phyloP scores from a whole-genome alignment of 2,797 vertebrate genomes.

The Staurois parvus region DNA sequence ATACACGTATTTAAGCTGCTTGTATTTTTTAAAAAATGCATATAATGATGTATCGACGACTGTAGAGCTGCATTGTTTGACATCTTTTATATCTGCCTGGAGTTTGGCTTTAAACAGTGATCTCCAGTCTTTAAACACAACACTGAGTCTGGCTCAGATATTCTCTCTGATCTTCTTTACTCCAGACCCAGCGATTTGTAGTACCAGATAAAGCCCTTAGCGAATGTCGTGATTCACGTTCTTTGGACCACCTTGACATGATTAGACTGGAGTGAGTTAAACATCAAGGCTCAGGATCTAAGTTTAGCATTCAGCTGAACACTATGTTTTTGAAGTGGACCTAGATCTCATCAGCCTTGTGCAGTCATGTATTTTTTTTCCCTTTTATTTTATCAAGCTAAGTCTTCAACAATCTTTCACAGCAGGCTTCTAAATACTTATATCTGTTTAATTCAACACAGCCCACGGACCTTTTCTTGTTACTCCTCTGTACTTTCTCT shows the following conservation, averaged over 20 bases:
- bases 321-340: slow-evolving; percentile 32
- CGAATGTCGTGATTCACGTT: neutral
- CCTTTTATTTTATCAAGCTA: slow-evolving; percentile 16
- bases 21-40: too few relatives aligned
- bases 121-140: too few relatives aligned
- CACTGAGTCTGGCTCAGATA: too few relatives aligned
- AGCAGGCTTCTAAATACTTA: slow-evolving; percentile 19
- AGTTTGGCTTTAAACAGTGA: too few relatives aligned
- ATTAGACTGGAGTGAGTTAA: slow-evolving; percentile 4
- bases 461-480: neutral
- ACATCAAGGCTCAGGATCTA: slow-evolving; percentile 4
- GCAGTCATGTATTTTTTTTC: neutral
- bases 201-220: slow-evolving; percentile 6
- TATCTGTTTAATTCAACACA: slow-evolving; percentile 25
- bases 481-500: slow-evolving; percentile 35
- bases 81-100: too few relatives aligned
- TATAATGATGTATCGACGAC: too few relatives aligned
- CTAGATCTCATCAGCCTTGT: slow-evolving; percentile 18
- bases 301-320: slow-evolving; percentile 11
- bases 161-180: too few relatives aligned
- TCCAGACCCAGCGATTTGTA: neutral
- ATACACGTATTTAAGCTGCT: too few relatives aligned
- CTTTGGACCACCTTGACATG: slow-evolving; percentile 1
- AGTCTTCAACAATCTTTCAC: slow-evolving; percentile 25
- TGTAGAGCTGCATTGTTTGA: too few relatives aligned